phyloP scores from a whole-genome alignment of 2,113 vertebrate genomes.

The Engraulis encrasicolus region DNA sequence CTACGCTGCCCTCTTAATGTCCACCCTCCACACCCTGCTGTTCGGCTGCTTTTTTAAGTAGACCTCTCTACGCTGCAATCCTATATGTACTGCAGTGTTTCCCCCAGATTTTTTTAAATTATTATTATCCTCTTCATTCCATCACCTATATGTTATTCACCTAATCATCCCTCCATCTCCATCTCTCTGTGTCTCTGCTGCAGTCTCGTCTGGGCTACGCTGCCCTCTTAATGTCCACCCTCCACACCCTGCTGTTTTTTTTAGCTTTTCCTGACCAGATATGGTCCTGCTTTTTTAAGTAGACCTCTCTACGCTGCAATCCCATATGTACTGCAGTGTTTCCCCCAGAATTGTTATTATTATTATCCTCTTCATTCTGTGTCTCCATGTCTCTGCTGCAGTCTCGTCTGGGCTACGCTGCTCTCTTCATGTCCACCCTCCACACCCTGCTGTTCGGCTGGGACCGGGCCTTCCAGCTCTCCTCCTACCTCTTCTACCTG shows the following conservation, averaged over 20 bases:
- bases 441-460: constrained; percentile 89
- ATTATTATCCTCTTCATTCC: too few species aligned
- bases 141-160: too few species aligned
- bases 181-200: background rate
- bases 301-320: too few species aligned
- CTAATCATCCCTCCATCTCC: too few species aligned
- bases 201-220: constrained; percentile 88
- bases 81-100: too few species aligned
- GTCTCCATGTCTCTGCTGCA: constrained; percentile 54
- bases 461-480: constrained; percentile 81
- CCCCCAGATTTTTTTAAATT: too few species aligned
- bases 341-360: too few species aligned
- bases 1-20: constrained; percentile 80
- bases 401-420: constrained; percentile 87
- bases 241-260: constrained; percentile 88
- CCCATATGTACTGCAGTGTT: too few species aligned
- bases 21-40: constrained; percentile 86
- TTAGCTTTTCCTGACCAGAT: too few species aligned
- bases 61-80: too few species aligned
- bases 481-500: constrained; percentile 85
- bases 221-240: constrained; percentile 81
- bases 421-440: constrained; percentile 82
- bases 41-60: too few species aligned
- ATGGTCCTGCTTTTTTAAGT: too few species aligned
- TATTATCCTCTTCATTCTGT: background rate